Evolutionary conservation across 2,113 vertebrate species (phyloP).

Genomic region (Smithornis capensis): DNA sequence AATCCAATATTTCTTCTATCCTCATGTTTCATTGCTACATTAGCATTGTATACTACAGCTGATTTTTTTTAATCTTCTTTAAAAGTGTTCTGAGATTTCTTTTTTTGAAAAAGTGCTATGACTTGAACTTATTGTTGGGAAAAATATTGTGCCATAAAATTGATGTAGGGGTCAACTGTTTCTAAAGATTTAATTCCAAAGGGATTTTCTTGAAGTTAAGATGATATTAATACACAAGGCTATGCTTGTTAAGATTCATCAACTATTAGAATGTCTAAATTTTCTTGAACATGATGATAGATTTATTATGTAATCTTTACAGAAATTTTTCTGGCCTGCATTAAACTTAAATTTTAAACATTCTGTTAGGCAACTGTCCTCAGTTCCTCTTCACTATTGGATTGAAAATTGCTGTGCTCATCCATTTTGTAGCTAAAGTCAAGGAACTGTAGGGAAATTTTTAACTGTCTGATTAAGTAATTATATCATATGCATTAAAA

Average conservation of each 20-base stretch:
- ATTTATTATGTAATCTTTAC: neutral
- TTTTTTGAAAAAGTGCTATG: neutral
- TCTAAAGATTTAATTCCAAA: neutral
- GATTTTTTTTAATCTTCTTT: neutral
- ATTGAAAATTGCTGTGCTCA: neutral
- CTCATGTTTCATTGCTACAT: neutral
- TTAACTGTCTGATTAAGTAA: neutral
- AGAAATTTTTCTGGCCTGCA: neutral
- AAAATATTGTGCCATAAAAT: neutral
- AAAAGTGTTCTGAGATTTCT: neutral
- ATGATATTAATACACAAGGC: neutral
- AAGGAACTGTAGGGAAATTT: neutral
- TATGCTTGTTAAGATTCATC: neutral
- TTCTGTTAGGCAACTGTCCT: neutral
- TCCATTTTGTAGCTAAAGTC: neutral
- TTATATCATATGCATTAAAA: neutral
- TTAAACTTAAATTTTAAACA: neutral
- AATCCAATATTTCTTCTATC: neutral
- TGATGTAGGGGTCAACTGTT: neutral
- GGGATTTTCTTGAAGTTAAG: neutral
- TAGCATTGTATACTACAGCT: neutral
- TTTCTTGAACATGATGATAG: neutral
- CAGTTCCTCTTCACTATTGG: neutral
- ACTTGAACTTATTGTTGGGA: constrained; percentile 2
- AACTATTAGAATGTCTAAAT: neutral